Conservation (phyloP, 2,797 vertebrate species). For the Sebastes trivittatus region DNA sequence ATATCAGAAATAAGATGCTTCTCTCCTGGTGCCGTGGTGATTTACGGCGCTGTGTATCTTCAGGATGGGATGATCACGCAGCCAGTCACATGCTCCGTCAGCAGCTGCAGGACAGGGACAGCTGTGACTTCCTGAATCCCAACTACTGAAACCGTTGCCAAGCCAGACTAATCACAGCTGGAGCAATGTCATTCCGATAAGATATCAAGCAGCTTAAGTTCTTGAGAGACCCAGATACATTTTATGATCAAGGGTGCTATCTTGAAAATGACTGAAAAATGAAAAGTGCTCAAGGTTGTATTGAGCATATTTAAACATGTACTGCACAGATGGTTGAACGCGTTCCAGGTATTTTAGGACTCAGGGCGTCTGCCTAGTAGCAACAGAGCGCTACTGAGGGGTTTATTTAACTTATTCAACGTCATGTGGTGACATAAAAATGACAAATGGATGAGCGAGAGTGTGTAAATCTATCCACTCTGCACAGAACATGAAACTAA, state of each 20-base stretch:
- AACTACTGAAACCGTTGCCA: constrained; percentile 57
- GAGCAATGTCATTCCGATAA: constrained; percentile 34
- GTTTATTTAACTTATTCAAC: constrained; percentile 4
- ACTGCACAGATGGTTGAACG: constrained; percentile 30
- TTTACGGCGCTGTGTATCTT: constrained; percentile 37
- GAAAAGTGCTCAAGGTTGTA: constrained; percentile 12
- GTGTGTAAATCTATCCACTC: constrained; percentile 19
- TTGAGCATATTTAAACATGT: constrained; percentile 21
- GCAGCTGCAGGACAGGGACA: constrained; percentile 67
- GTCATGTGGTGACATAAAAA: constrained; percentile 25
- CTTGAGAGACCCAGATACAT: constrained; percentile 13
- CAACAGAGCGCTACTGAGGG: not conserved
- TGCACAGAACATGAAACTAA: constrained; percentile 11
- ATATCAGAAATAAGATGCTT: constrained; percentile 25
- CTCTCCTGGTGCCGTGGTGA: constrained; percentile 24
- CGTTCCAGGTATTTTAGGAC: constrained; percentile 33
- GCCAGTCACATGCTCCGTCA: constrained; percentile 54
- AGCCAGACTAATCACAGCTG: constrained; percentile 66
- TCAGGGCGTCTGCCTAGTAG: constrained; percentile 15
- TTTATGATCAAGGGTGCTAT: constrained; percentile 12
- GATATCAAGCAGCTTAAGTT: constrained; percentile 38
- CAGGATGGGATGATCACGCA: constrained; percentile 31
- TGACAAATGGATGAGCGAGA: constrained; percentile 7
- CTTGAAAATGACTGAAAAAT: constrained; percentile 16
- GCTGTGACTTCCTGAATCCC: constrained; percentile 70